Evolutionary conservation across 2,797 vertebrate genomes (phyloP), one percentile per base, ranked within the genome.

Genomic region (Echeneis naucrates): DNA sequence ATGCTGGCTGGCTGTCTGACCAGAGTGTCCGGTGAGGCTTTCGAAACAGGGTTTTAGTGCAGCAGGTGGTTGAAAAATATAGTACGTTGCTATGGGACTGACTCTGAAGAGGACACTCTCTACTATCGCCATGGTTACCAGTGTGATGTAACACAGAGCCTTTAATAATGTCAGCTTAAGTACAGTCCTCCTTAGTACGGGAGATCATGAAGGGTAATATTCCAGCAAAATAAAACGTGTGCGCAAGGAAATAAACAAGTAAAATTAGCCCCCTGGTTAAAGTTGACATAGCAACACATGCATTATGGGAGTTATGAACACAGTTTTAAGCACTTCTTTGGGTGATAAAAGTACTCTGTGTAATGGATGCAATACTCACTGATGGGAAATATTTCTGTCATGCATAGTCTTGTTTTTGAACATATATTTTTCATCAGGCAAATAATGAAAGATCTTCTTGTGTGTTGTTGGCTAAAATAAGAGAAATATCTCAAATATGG

Each of bases 1-100:
- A 98, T 0, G 97, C 97, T 0, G 98, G 98, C 70, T 99, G 98
- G 98, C 94, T 99, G 26, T 95, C 96, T 0, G 97, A 98, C 88
- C 95, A 92, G 90, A 96, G 95, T 0, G 98, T 98, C 50, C 92
- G 98, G 98, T 99, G 84, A 92, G 91, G 53, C 23, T 76, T 48
- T 63, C 6, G 8, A 54, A 32, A 21, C 11, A 30, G 26, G 12
- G 4, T 56, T 11, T 9, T 8, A 32, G 5, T 0, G 23, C 19
- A 47, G 26, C 14, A 5, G 30, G 53, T 33, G 12, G 23, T 44
- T 50, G 30, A 30, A 30, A 32, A 21, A 16, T 30, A 56, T 60
- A 45, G 21, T 27, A 61, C 60, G 14, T 16, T 42, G 14, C 17
- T 38, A 1, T 42, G 21, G 50, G 35, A 75, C 19, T 44, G 37